phyloP scores from a whole-genome alignment of 2,888 invertebrate genomes.

The Erpobdella octoculata region DNA sequence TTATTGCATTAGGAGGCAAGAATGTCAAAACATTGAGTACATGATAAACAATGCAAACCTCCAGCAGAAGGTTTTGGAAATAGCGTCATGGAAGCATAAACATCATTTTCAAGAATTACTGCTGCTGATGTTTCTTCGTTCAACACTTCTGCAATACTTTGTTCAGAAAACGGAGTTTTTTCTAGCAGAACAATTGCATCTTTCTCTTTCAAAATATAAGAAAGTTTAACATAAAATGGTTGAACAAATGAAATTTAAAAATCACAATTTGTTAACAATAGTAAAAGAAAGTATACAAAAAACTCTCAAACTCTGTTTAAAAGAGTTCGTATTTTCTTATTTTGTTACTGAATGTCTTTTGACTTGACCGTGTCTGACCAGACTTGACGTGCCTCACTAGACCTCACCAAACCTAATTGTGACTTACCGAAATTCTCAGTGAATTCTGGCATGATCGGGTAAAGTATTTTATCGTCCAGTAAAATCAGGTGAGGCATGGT shows the following conservation, averaged over 20 bases:
- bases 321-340: too few relatives aligned
- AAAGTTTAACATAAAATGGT: background rate
- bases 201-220: background rate
- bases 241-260: background rate
- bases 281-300: background rate
- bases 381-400: too few relatives aligned
- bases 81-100: slow-evolving; percentile 46
- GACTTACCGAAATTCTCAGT: too few relatives aligned
- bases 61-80: slow-evolving; percentile 40
- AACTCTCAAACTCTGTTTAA: background rate
- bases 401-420: too few relatives aligned
- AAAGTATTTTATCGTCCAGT: too few relatives aligned
- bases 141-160: slow-evolving; percentile 39
- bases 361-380: too few relatives aligned
- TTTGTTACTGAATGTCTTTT: too few relatives aligned
- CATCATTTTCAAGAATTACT: slow-evolving; percentile 47
- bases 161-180: slow-evolving; percentile 45
- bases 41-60: slow-evolving; percentile 39
- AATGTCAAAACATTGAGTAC: background rate
- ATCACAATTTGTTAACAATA: background rate
- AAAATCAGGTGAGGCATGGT: too few relatives aligned
- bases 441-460: too few relatives aligned
- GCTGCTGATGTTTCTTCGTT: slow-evolving; percentile 38
- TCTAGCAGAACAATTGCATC: slow-evolving; percentile 49
- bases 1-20: background rate